Conservation (phyloP, 2,888 invertebrate species). For the Pristionchus fissidentatus region DNA sequence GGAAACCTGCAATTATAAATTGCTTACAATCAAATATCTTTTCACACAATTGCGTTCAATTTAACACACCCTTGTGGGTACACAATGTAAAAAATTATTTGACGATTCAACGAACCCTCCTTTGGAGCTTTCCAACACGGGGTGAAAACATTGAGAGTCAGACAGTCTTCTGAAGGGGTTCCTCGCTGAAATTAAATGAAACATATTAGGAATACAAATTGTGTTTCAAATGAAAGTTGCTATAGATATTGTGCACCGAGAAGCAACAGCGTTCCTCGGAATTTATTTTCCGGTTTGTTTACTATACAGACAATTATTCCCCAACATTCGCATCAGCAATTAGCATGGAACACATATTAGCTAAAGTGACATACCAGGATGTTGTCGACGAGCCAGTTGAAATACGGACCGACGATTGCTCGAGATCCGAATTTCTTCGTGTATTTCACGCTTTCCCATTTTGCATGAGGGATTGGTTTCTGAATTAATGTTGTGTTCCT, state of each 20-base stretch:
- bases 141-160: conserved; percentile 68
- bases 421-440: conserved; percentile 57
- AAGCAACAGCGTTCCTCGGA: too few relatives aligned
- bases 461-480: conserved; percentile 57
- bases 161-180: conserved; percentile 62
- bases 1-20: conserved; percentile 47
- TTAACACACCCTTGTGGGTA: not conserved
- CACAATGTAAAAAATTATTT: not conserved
- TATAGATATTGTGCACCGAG: too few relatives aligned
- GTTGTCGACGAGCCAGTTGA: not conserved
- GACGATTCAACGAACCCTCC: not conserved
- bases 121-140: conserved; percentile 59
- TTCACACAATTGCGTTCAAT: too few relatives aligned
- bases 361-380: not conserved
- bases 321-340: too few relatives aligned
- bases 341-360: too few relatives aligned
- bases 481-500: conserved; percentile 43
- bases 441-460: conserved; percentile 58
- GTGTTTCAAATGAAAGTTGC: not conserved
- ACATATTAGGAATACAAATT: not conserved
- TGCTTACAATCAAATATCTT: not conserved
- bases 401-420: not conserved
- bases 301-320: too few relatives aligned
- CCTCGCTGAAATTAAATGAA: not conserved
- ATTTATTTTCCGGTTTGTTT: too few relatives aligned